Conservation (phyloP, 64 coral and sea anemone genomes). For the Pocillopora verrucosa region DNA sequence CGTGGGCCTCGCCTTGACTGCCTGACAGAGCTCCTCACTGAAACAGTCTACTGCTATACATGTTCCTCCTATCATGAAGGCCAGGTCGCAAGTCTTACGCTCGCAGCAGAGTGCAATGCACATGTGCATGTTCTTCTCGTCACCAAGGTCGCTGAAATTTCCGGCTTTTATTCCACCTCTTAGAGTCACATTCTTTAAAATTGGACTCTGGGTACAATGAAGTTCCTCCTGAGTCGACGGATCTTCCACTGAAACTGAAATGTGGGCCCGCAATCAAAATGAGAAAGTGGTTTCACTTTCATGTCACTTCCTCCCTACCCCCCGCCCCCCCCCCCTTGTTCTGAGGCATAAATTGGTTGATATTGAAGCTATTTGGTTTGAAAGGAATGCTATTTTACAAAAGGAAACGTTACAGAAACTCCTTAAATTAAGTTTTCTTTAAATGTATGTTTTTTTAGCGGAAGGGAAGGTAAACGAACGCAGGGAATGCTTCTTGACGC, state of each 20-base stretch:
- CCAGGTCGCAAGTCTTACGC: constrained; percentile 84
- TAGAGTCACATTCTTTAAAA: constrained; percentile 85
- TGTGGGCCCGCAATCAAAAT: neutral
- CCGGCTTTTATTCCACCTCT: constrained; percentile 93
- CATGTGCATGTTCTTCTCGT: constrained; percentile 93
- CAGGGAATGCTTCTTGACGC: too few relatives aligned
- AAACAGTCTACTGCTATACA: constrained; percentile 94
- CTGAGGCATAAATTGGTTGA: too few relatives aligned
- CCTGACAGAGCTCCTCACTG: constrained; percentile 88
- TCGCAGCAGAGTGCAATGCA: constrained; percentile 93
- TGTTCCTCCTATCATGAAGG: constrained; percentile 87
- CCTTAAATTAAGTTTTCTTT: too few relatives aligned
- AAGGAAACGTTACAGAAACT: too few relatives aligned
- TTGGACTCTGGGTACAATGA: constrained; percentile 92
- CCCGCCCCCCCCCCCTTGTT: too few relatives aligned
- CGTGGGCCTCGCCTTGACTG: constrained; percentile 78
- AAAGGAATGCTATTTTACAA: too few relatives aligned
- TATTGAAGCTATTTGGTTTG: too few relatives aligned
- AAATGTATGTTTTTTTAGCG: too few relatives aligned
- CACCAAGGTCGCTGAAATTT: constrained; percentile 83
- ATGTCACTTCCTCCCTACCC: too few relatives aligned
- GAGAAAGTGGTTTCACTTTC: too few relatives aligned
- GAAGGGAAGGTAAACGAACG: too few relatives aligned
- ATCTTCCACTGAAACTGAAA: constrained; percentile 57
- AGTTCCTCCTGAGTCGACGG: constrained; percentile 87